A percentile compares a stretch with the other conserved stretches of the same genome.
phyloP scores from a whole-genome alignment of 2,797 vertebrate genomes.

The Manis pentadactyla region DNA sequence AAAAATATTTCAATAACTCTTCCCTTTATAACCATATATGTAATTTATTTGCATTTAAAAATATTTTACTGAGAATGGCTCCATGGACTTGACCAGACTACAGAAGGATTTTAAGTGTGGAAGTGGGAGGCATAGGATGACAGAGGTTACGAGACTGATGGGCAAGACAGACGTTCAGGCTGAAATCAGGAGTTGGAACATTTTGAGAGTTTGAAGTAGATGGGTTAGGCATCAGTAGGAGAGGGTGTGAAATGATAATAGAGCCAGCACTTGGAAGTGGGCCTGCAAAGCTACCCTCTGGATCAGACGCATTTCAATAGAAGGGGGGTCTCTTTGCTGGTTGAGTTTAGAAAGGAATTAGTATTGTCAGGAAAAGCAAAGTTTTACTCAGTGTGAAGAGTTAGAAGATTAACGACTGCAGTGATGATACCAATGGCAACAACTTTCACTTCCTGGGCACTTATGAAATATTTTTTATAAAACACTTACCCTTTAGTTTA shows the following conservation, averaged over 20 bases:
- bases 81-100: neutral
- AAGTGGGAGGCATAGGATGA: neutral
- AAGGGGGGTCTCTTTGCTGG: neutral
- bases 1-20: neutral
- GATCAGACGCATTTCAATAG: neutral
- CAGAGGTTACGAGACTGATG: neutral
- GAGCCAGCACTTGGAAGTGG: neutral
- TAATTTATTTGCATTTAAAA: neutral
- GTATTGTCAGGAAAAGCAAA: constrained; percentile 19
- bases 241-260: no score
- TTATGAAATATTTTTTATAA: neutral
- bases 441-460: neutral
- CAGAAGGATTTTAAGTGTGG: neutral
- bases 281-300: no score
- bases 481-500: neutral
- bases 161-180: neutral
- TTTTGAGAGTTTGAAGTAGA: neutral
- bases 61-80: neutral
- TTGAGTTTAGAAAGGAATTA: neutral
- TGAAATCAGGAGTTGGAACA: neutral
- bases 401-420: neutral
- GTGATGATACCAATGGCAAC: neutral
- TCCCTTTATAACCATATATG: neutral
- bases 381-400: neutral
- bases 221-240: neutral